Evolutionary conservation across 2,888 invertebrate genomes (phyloP).

Genomic region (Cynaeus angustus): DNA sequence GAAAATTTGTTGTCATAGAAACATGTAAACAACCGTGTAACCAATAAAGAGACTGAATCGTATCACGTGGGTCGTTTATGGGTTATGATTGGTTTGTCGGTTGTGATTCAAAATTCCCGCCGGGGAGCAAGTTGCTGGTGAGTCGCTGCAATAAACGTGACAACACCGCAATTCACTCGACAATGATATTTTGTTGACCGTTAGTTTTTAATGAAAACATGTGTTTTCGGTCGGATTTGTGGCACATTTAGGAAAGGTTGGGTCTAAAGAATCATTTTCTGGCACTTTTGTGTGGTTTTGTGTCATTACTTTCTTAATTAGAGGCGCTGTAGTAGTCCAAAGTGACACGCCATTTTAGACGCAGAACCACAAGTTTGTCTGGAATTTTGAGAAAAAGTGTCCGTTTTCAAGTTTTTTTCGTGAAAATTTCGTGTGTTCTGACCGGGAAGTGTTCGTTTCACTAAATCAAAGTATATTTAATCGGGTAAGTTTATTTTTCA

Average conservation of each 20-base stretch:
- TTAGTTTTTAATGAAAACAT: constrained; percentile 2
- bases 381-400: constrained; percentile 29
- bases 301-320: constrained; percentile 15
- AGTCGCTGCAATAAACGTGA: constrained; percentile 35
- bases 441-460: background rate
- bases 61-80: constrained; percentile 55
- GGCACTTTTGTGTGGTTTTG: constrained; percentile 1
- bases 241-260: background rate
- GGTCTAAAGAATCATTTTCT: background rate
- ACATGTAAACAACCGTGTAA: constrained; percentile 56
- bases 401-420: background rate
- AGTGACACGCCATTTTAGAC: constrained; percentile 46
- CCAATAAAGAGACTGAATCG: constrained; percentile 54
- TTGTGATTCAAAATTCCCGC: constrained; percentile 62
- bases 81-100: constrained; percentile 55
- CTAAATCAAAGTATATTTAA: constrained; percentile 1
- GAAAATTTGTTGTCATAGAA: constrained; percentile 56
- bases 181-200: constrained; percentile 1
- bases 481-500: constrained; percentile 7
- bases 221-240: background rate
- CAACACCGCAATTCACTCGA: constrained; percentile 32
- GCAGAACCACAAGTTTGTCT: constrained; percentile 1
- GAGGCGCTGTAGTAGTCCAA: constrained; percentile 43
- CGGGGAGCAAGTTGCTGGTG: constrained; percentile 12
- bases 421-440: background rate